Conservation (phyloP, 1,140 invertebrate species). For the Pogonomyrmex barbatus region DNA sequence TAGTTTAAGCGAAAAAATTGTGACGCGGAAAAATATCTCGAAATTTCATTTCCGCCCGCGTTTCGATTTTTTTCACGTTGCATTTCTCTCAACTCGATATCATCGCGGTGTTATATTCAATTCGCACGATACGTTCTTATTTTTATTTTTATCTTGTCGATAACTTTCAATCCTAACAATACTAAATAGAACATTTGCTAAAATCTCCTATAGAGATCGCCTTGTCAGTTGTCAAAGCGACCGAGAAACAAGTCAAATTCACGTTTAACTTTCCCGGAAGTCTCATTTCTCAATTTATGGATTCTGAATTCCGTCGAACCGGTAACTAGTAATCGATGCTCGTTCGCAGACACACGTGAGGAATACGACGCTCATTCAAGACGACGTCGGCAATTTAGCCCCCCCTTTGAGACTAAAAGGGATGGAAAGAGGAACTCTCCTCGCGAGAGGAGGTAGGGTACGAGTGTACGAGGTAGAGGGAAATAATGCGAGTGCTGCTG, state of each 20-base stretch:
- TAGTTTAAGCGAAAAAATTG: neutral
- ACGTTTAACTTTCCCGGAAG: slow-evolving; percentile 19
- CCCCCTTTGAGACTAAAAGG: slow-evolving; percentile 31
- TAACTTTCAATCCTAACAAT: neutral
- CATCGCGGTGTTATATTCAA: slow-evolving; percentile 23
- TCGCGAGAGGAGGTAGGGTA: neutral
- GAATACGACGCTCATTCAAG: slow-evolving; percentile 77
- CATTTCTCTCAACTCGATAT: slow-evolving; percentile 1
- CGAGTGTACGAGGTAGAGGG: slow-evolving; percentile 47
- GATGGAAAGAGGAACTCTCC: slow-evolving; percentile 22
- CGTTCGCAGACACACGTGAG: slow-evolving; percentile 71
- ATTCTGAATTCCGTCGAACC: neutral
- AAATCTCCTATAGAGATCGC: neutral
- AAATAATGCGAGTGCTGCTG: slow-evolving; percentile 81
- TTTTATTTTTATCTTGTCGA: slow-evolving; percentile 31
- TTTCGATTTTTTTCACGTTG: slow-evolving; percentile 26
- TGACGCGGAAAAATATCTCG: slow-evolving; percentile 28
- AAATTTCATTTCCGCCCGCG: slow-evolving; percentile 28
- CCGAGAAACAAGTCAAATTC: neutral
- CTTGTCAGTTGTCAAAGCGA: neutral
- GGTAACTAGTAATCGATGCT: slow-evolving; percentile 70
- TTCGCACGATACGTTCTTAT: slow-evolving; percentile 15
- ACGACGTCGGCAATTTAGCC: slow-evolving; percentile 44
- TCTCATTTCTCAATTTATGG: neutral
- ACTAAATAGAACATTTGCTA: neutral